These are phyloP conservation scores for Pollachius pollachius DNA, from an alignment of 2,113 vertebrate species.

Conservation along the genomic window DNA sequence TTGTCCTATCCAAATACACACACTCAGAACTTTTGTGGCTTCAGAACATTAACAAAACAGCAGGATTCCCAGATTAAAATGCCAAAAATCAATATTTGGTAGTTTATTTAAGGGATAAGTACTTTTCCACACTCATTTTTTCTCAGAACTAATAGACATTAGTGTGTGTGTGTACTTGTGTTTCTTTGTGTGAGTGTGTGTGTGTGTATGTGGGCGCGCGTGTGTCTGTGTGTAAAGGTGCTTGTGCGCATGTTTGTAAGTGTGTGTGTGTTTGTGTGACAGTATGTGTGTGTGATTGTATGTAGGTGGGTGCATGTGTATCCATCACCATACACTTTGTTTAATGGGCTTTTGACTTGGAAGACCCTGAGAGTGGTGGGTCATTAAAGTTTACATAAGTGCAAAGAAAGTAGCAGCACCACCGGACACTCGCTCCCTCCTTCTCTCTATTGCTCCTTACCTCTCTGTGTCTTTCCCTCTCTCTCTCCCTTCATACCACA, in stretches of 20 bases:
- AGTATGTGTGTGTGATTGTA: slow-evolving; percentile 17
- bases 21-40: slow-evolving; percentile 18
- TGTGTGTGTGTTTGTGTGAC: slow-evolving; percentile 1
- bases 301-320: slow-evolving; percentile 18
- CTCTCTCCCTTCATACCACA: slow-evolving; percentile 37
- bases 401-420: slow-evolving; percentile 46
- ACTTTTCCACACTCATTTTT: slow-evolving; percentile 46
- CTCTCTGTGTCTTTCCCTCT: background rate
- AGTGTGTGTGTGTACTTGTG: slow-evolving; percentile 22
- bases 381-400: slow-evolving; percentile 66
- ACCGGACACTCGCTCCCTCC: slow-evolving; percentile 31
- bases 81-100: slow-evolving; percentile 41
- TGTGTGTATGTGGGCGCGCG: slow-evolving; percentile 20
- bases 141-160: slow-evolving; percentile 40
- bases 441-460: slow-evolving; percentile 2
- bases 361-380: slow-evolving; percentile 55
- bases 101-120: slow-evolving; percentile 40
- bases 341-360: slow-evolving; percentile 55
- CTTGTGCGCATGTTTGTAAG: slow-evolving; percentile 2
- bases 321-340: slow-evolving; percentile 6
- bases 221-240: slow-evolving; percentile 23
- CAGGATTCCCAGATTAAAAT: slow-evolving; percentile 37
- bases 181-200: background rate
- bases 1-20: slow-evolving; percentile 42
- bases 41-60: slow-evolving; percentile 33